Conservation (phyloP, 2,113 vertebrate genomes). For the Rattus rattus region DNA sequence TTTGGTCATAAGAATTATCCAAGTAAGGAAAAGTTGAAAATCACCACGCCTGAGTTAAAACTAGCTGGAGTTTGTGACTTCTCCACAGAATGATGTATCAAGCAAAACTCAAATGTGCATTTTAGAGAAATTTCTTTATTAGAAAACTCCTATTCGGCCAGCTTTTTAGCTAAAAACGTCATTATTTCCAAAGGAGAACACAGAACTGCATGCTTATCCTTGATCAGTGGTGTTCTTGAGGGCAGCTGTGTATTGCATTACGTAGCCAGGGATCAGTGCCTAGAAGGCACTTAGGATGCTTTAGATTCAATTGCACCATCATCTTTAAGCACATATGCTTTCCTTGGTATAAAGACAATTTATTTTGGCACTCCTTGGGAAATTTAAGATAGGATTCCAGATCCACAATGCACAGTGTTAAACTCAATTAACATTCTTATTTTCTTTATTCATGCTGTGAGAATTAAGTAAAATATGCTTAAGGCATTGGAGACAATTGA, state of each 20-base stretch:
- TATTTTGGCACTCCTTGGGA: not conserved
- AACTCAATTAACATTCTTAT: conserved; percentile 44
- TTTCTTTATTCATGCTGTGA: conserved; percentile 51
- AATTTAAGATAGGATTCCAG: conserved; percentile 58
- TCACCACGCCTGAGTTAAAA: conserved; percentile 46
- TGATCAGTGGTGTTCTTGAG: conserved; percentile 70
- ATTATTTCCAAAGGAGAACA: conserved; percentile 71
- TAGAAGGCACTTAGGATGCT: conserved; percentile 52
- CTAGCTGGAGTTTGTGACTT: conserved; percentile 23
- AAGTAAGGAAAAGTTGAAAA: conserved; percentile 72
- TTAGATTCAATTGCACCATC: conserved; percentile 71
- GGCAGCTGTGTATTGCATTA: conserved; percentile 48
- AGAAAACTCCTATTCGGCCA: conserved; percentile 48
- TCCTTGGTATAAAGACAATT: conserved; percentile 15
- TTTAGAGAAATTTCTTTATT: conserved; percentile 70
- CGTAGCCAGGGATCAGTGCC: conserved; percentile 54
- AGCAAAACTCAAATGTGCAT: conserved; percentile 43
- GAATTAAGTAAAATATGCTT: conserved; percentile 57
- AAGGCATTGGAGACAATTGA: conserved; percentile 50
- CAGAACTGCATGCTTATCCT: conserved; percentile 61
- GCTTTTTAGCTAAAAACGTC: conserved; percentile 47
- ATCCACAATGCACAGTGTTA: conserved; percentile 49
- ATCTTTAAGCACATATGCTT: conserved; percentile 72
- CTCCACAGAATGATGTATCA: conserved; percentile 52
- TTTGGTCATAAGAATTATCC: conserved; percentile 46